Conservation (phyloP, 2,888 invertebrate species). For the Scaptodrosophila latifasciaeformis region DNA sequence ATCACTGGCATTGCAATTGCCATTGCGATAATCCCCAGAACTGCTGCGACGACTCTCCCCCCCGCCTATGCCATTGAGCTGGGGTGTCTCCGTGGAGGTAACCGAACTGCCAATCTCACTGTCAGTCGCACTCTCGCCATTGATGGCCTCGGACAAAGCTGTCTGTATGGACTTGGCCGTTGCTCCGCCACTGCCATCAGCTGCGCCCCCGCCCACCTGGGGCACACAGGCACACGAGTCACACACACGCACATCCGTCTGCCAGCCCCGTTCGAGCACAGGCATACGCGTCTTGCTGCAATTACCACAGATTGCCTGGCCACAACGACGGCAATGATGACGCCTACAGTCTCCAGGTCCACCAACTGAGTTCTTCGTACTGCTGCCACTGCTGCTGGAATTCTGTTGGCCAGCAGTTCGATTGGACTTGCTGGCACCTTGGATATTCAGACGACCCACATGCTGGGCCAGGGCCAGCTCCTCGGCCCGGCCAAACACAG, state of each 20-base stretch:
- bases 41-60: neutral
- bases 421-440: neutral
- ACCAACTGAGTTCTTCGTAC: neutral
- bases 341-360: constrained; percentile 69
- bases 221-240: constrained; percentile 77
- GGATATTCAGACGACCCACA: constrained; percentile 19
- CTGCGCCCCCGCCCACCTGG: constrained; percentile 8
- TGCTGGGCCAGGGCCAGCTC: constrained; percentile 71
- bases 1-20: constrained; percentile 34
- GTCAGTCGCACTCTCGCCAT: constrained; percentile 16
- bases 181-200: constrained; percentile 11
- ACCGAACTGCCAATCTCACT: neutral
- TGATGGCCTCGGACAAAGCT: constrained; percentile 39
- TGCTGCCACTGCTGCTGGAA: neutral
- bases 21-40: constrained; percentile 8
- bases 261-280: constrained; percentile 85
- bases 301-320: constrained; percentile 81
- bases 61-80: constrained; percentile 21
- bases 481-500: constrained; percentile 77
- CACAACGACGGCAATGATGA: constrained; percentile 85
- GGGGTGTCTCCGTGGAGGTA: too few species aligned
- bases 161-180: too few species aligned
- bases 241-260: constrained; percentile 84
- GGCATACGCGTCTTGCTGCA: constrained; percentile 77
- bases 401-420: neutral